Conservation (phyloP, 2,888 invertebrate species). For the Selenia dentaria region DNA sequence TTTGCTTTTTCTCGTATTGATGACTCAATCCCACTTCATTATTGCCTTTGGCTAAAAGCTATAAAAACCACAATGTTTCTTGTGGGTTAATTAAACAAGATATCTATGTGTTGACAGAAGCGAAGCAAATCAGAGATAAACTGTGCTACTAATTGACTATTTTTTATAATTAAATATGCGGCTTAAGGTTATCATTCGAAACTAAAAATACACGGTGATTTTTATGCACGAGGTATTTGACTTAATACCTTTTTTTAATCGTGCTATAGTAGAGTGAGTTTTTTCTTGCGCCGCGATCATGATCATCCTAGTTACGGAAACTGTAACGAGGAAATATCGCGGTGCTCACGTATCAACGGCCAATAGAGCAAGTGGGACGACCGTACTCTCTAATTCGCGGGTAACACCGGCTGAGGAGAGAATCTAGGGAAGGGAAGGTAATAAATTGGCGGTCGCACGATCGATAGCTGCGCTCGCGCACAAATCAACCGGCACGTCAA, state of each 20-base stretch:
- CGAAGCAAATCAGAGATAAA: conserved; percentile 32
- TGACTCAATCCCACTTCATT: conserved; percentile 63
- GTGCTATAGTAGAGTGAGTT: too few species aligned
- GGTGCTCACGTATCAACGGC: conserved; percentile 39
- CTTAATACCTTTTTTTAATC: too few species aligned
- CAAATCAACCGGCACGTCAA: conserved; percentile 76
- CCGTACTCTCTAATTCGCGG: conserved; percentile 65
- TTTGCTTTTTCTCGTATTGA: conserved; percentile 56
- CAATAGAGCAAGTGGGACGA: conserved; percentile 55
- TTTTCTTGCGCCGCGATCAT: conserved; percentile 6
- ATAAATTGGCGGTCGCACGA: conserved; percentile 68
- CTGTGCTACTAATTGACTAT: conserved; percentile 28
- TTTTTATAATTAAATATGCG: too few species aligned
- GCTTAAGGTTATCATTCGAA: conserved; percentile 12
- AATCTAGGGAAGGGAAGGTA: conserved; percentile 66
- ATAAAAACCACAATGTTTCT: conserved; percentile 40
- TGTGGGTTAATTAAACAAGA: conserved; percentile 36
- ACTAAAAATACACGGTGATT: conserved; percentile 9
- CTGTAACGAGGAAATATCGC: conserved; percentile 28
- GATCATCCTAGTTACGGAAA: conserved; percentile 30
- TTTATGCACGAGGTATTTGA: too few species aligned
- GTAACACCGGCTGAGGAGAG: conserved; percentile 51
- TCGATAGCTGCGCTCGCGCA: conserved; percentile 71
- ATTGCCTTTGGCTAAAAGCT: conserved; percentile 35
- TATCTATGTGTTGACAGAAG: conserved; percentile 34